Conservation (phyloP, 2,797 vertebrate species). For the Gastrophryne carolinensis region DNA sequence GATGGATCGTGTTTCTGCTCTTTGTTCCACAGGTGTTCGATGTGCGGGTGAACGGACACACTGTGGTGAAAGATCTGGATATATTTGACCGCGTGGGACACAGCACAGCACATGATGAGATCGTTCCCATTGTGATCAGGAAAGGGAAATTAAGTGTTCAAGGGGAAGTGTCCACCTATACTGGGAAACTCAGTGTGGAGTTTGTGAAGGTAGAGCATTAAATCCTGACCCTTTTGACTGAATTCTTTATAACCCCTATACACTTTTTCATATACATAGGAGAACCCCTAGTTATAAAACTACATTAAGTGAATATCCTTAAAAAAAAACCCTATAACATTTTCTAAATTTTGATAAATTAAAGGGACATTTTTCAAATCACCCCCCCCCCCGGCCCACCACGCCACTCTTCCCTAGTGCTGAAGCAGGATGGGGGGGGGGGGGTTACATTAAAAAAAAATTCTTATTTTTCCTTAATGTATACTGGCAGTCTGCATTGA, state of each 20-base stretch:
- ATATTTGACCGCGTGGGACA: conserved; percentile 97
- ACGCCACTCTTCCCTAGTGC: too few relatives aligned
- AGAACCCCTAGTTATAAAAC: too few relatives aligned
- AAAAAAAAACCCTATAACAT: too few relatives aligned
- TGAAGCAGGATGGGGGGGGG: too few relatives aligned
- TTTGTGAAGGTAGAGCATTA: conserved; percentile 90
- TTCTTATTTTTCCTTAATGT: too few relatives aligned
- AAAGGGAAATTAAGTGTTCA: conserved; percentile 94
- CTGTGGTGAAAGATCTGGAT: conserved; percentile 96
- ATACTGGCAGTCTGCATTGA: too few relatives aligned
- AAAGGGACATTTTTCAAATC: too few relatives aligned
- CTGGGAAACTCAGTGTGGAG: conserved; percentile 91
- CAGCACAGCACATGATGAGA: conserved; percentile 96
- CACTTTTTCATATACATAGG: too few relatives aligned
- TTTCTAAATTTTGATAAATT: too few relatives aligned
- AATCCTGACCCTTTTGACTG: background rate
- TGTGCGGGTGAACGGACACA: conserved; percentile 90
- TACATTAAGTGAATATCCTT: too few relatives aligned
- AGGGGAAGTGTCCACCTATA: conserved; percentile 95
- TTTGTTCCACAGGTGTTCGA: conserved; percentile 84
- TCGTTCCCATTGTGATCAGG: conserved; percentile 87
- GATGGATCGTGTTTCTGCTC: conserved; percentile 44
- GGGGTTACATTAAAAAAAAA: too few relatives aligned
- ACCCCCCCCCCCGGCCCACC: too few relatives aligned
- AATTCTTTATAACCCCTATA: background rate